Base-by-base conservation (phyloP, 2,888 invertebrate genomes). In the Caenorhabditis sp. region DNA sequence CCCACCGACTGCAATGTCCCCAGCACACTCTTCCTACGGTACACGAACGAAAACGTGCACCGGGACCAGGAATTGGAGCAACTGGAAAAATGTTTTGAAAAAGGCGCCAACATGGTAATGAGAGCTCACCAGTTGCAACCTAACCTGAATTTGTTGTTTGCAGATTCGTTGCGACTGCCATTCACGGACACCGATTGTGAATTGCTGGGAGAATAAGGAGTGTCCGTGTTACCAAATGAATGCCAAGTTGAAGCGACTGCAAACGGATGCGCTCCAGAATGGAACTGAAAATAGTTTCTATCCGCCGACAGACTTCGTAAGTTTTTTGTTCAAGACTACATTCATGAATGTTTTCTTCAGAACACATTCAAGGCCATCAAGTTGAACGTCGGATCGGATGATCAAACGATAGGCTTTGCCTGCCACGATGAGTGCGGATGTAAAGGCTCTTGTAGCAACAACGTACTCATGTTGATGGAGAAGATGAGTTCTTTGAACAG, bases 111-210 rank as follows among this genome's bases (percentile, higher is more conserved):
- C 3, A 12, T 26, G 24, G 54, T 54, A 24, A 54, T n/a, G n/a
- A n/a, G n/a, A n/a, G 26, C 14, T 4, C 1, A 2, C 14, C 12
- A 24, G 10, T 10, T 7, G 8, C 22, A 0, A 22, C 8, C n/a
- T 22, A 10, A 10, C 7, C 22, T 22, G 8, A 5, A 22, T 4
- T 35, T 4, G 8, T 35, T 8, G 7, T 4, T 63, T 63, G n/a
- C 28, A 63, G 63, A 63, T 63, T 5, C 14, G n/a, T 5, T 63
- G 63, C 8, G 24, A 26, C 8, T 63, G 63, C n/a, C 63, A 63
- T 16, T 1, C 1, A 2, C 44, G 44, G 16, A 2, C 0, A 5
- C 54, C 54, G n/a, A 2, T 44, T 7, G 63, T 44, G 8, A 63
- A 63, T 0, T 63, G 63, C n/a, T 63, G n/a, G 16, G 44, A 63